These are phyloP conservation scores for Hypsibius dujardini DNA, from an alignment of 1,140 invertebrate genomes.

Conservation along the genomic window DNA sequence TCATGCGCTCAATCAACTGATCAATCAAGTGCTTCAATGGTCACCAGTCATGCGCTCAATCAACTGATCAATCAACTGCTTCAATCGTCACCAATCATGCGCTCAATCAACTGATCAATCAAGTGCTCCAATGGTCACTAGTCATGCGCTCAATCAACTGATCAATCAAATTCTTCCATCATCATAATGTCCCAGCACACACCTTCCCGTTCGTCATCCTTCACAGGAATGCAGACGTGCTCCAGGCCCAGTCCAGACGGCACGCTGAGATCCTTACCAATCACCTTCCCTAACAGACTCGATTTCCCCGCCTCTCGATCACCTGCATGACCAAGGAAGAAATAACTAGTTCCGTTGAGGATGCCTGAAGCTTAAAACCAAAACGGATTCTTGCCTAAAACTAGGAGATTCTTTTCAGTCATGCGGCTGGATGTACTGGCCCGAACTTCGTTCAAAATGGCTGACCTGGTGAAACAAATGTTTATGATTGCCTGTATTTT, in stretches of 20 bases:
- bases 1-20: too few species aligned
- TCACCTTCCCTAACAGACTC: constrained; percentile 65
- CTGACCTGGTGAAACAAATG: constrained; percentile 33
- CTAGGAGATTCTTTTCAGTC: constrained; percentile 36
- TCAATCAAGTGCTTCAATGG: too few species aligned
- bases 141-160: too few species aligned
- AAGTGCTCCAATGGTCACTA: too few species aligned
- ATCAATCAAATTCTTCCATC: too few species aligned
- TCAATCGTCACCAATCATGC: too few species aligned
- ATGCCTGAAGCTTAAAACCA: too few species aligned
- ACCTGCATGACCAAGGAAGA: constrained; percentile 38
- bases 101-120: too few species aligned
- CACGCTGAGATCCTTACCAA: constrained; percentile 80
- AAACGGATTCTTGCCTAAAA: constrained; percentile 36
- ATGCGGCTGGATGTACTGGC: constrained; percentile 36
- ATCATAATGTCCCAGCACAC: too few species aligned
- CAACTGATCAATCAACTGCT: too few species aligned
- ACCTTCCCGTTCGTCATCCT: constrained; percentile 97
- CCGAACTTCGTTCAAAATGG: constrained; percentile 39
- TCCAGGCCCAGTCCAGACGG: constrained; percentile 82
- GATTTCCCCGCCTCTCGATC: constrained; percentile 94
- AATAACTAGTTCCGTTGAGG: constrained; percentile 5
- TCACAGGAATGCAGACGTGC: constrained; percentile 93
- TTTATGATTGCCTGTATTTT: too few species aligned
- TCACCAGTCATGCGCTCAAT: too few species aligned